phyloP scores from a whole-genome alignment of 2,888 invertebrate species.

The Brenthis hecate region DNA sequence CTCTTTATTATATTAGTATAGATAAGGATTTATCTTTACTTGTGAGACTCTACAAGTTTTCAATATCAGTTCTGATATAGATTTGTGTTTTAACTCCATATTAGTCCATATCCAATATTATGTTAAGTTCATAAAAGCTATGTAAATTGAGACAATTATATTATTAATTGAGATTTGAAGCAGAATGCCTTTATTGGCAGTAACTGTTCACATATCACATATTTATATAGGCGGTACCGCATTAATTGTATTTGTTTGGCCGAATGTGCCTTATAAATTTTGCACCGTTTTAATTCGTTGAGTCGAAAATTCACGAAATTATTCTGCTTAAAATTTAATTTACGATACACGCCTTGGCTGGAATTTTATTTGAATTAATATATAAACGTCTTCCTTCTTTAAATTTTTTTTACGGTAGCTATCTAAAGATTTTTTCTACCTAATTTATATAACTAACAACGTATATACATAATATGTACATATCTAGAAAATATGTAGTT shows the following conservation, averaged over 20 bases:
- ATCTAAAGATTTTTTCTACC: background rate
- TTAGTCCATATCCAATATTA: too few relatives aligned
- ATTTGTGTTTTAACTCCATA: too few relatives aligned
- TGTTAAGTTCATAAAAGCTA: background rate
- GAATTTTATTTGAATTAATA: slow-evolving; percentile 33
- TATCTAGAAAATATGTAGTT: too few relatives aligned
- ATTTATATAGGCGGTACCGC: slow-evolving; percentile 17
- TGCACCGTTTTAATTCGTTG: slow-evolving; percentile 40
- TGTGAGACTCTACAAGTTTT: too few relatives aligned
- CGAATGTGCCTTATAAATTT: slow-evolving; percentile 41
- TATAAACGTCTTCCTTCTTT: slow-evolving; percentile 18
- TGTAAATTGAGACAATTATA: background rate
- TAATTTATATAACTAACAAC: too few relatives aligned
- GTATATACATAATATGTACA: too few relatives aligned
- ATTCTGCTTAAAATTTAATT: slow-evolving; percentile 40
- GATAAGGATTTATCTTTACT: too few relatives aligned
- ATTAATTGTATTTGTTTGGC: slow-evolving; percentile 35
- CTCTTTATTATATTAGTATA: too few relatives aligned
- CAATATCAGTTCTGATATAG: too few relatives aligned
- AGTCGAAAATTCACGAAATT: slow-evolving; percentile 35
- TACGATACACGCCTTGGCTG: slow-evolving; percentile 28
- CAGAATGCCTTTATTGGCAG: background rate
- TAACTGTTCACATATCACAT: slow-evolving; percentile 8
- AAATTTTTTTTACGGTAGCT: background rate
- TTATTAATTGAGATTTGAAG: background rate